Evolutionary conservation across 2,797 vertebrate genomes (phyloP).

Genomic region (Tamandua tetradactyla): DNA sequence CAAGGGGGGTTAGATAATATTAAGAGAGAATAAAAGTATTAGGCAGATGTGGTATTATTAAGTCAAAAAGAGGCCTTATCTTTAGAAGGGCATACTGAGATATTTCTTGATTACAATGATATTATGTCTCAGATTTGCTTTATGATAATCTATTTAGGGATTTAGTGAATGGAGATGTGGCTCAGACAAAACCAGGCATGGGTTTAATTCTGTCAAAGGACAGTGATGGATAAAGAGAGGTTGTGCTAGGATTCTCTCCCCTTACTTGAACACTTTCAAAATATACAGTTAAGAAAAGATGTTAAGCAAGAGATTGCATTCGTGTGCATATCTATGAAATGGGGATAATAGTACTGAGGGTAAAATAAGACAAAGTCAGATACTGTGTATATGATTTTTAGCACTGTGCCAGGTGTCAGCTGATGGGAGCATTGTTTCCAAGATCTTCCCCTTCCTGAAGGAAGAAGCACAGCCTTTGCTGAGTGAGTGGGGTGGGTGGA

Average conservation of each 20-base stretch:
- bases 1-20: neutral
- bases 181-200: neutral
- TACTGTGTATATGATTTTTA: accelerated
- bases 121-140: neutral
- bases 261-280: neutral
- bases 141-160: neutral
- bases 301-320: too few species aligned
- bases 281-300: neutral
- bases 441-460: too few species aligned
- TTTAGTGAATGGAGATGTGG: too few species aligned
- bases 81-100: neutral
- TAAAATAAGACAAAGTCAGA: neutral
- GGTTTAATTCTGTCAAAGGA: neutral
- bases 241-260: neutral
- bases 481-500: too few species aligned
- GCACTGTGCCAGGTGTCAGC: too few species aligned
- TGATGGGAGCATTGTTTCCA: accelerated
- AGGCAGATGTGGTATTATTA: too few species aligned
- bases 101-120: neutral
- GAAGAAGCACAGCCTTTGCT: neutral
- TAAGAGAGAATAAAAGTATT: neutral
- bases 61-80: neutral
- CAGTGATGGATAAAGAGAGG: neutral
- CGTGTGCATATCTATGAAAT: neutral
- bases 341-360: neutral